Base-by-base conservation (phyloP, 2,113 vertebrate species). In the Neogale vison region DNA sequence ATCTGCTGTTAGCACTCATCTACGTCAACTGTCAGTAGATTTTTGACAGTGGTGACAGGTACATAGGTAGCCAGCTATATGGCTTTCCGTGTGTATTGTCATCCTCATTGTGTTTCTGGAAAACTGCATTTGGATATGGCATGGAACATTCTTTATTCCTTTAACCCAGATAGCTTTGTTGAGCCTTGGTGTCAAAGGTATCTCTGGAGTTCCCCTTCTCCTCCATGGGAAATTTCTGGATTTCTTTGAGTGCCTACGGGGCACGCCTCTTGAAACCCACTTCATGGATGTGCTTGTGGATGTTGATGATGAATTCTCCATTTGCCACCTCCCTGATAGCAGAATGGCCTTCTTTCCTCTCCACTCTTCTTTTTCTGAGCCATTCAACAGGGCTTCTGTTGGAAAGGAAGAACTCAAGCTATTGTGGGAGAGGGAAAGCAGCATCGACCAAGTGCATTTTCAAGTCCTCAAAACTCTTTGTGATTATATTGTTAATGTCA, bases 81-180 rank as follows among this genome's bases (percentile, higher is more conserved):
- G 23, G 20, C 52, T 61, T n/a, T 55, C 72, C 42, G 36, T 11
- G 23, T 17, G 42, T 12, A 29, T 47, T 52, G 17, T 77, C 72
- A 36, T 47, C 55, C 21, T 90, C 6, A 0, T 47, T 77, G 47
- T 1, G 0, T 18, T 55, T 31, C n/a, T 55, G 24, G 61, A 67
- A 26, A 80, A 55, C n/a, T 47, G 26, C 45, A 29, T 45, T 7
- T 39, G 47, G 59, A 42, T 39, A 29, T 8, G 0, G 59, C 2
- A 17, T 6, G 26, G 24, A 77, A 23, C 26, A 24, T 31, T 91
- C 99, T 99, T 99, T 97, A 99, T 99, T 71, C 99, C 99, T 98
- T 99, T 99, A 80, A 99, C 99, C 99, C 99, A 99, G 96, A 99
- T 99, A 6, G 99, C 99, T 98, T 99, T 99, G 99, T 99, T 99